Evolutionary conservation across 2,888 invertebrate species (phyloP).

Genomic region (Auanema freiburgensis): DNA sequence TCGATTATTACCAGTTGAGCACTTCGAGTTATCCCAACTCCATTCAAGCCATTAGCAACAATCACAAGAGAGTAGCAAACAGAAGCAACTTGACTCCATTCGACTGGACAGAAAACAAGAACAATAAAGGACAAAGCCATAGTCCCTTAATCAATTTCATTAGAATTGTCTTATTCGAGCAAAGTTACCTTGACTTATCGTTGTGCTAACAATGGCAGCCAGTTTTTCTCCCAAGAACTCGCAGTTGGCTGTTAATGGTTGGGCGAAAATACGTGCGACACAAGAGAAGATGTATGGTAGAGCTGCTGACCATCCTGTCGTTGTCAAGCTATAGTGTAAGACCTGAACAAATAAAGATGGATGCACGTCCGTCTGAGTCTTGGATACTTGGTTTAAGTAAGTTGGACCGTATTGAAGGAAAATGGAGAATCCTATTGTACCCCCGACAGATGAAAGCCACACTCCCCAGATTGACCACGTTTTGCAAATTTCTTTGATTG

Average conservation of each 20-base stretch:
- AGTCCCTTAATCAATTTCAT: constrained; percentile 15
- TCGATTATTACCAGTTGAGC: constrained; percentile 25
- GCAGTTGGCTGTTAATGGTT: constrained; percentile 33
- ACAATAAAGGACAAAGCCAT: constrained; percentile 35
- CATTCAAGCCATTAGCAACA: constrained; percentile 37
- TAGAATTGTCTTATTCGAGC: not conserved
- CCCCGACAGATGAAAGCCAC: constrained; percentile 35
- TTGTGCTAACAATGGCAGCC: constrained; percentile 33
- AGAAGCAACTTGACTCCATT: constrained; percentile 29
- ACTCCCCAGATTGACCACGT: constrained; percentile 32
- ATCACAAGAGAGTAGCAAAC: constrained; percentile 36
- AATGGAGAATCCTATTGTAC: constrained; percentile 37
- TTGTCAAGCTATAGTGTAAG: constrained; percentile 32
- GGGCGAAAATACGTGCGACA: constrained; percentile 30
- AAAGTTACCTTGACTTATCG: constrained; percentile 24
- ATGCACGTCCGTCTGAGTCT: not conserved
- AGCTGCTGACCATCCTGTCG: constrained; percentile 38
- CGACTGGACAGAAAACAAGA: constrained; percentile 30
- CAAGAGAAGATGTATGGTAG: constrained; percentile 37
- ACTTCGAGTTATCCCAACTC: constrained; percentile 35
- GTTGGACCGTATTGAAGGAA: constrained; percentile 38
- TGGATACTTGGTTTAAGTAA: constrained; percentile 26
- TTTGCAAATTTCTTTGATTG: constrained; percentile 27
- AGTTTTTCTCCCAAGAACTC: constrained; percentile 32
- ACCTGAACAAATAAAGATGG: constrained; percentile 6